phyloP scores from a whole-genome alignment of 2,888 invertebrate genomes.

The Protophormia terraenovae region DNA sequence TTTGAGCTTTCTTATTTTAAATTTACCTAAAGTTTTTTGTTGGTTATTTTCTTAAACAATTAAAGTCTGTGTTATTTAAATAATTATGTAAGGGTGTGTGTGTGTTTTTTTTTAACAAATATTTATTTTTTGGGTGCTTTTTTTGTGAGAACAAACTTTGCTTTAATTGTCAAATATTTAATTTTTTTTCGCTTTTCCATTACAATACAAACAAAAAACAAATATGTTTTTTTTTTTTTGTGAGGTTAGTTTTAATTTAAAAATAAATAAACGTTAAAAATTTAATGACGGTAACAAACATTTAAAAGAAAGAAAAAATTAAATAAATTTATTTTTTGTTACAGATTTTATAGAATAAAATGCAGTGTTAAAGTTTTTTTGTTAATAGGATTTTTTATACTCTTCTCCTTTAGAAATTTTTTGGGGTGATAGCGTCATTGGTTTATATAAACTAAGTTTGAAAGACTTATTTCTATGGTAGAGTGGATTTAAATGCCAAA shows the following conservation, averaged over 20 bases:
- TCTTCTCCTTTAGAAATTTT: no score
- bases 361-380: no score
- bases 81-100: not conserved
- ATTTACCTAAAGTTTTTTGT: conserved; percentile 42
- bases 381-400: no score
- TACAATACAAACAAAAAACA: conserved; percentile 50
- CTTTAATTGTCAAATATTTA: conserved; percentile 4
- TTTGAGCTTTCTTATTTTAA: not conserved
- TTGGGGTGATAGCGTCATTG: no score
- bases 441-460: no score
- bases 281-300: conserved; percentile 5
- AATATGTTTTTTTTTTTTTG: conserved; percentile 8
- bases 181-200: not conserved
- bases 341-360: no score
- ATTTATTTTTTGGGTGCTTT: not conserved
- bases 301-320: not conserved
- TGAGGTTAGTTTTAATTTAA: not conserved
- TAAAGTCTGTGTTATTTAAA: not conserved
- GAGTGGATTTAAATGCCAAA: no score
- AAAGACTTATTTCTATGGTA: no score
- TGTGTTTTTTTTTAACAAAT: not conserved
- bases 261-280: not conserved
- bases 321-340: no score
- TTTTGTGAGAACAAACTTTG: not conserved
- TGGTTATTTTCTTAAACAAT: not conserved